Evolutionary conservation across 2,797 vertebrate genomes (phyloP), one percentile per base, ranked within the genome.

Genomic region (Echiichthys vipera): DNA sequence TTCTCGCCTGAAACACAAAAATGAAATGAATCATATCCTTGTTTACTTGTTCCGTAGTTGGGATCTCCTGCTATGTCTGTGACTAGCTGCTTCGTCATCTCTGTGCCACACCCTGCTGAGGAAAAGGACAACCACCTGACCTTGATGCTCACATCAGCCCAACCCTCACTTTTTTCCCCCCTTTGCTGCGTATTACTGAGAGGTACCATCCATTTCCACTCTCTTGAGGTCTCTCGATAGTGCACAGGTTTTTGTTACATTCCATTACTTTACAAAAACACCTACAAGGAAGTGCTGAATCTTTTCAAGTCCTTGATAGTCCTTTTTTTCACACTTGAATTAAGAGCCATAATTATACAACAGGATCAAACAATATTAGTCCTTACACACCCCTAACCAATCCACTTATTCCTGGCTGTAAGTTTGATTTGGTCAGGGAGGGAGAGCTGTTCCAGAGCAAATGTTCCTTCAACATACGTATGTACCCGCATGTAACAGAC

Each of bases 101-200:
- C 65, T 64, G 68, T 86, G 86, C 92, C 91, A 93, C 92, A 89
- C 91, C 91, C 90, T 90, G 86, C 88, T 62, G 86, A 83, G 88
- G 79, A 86, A 85, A 84, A 93, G 91, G 91, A 90, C 90, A 84
- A 49, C 84, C 82, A 87, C 81, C 86, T 93, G 90, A 93, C 92
- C 91, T 92, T 93, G 86, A 85, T 81, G 88, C 82, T 85, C 74
- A 65, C 81, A 84, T 80, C 83, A 83, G 83, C 84, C 74, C 83
- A 83, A 12, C 84, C 77, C 81, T 76, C 45, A n/a, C 68, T 63
- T 72, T 55, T 13, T 71, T 63, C 14, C 42, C 43, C 40, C 71
- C n/a, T n/a, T n/a, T 62, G 65, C 65, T 74, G 24, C 34, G 46
- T 50, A 39, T 71, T 65, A 72, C 65, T 25, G 47, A 77, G 71